A percentile compares a stretch with the other conserved stretches of the same genome.
Evolutionary conservation across 2,888 invertebrate species (phyloP).

Genomic region (Dasysyrphus tricinctus): DNA sequence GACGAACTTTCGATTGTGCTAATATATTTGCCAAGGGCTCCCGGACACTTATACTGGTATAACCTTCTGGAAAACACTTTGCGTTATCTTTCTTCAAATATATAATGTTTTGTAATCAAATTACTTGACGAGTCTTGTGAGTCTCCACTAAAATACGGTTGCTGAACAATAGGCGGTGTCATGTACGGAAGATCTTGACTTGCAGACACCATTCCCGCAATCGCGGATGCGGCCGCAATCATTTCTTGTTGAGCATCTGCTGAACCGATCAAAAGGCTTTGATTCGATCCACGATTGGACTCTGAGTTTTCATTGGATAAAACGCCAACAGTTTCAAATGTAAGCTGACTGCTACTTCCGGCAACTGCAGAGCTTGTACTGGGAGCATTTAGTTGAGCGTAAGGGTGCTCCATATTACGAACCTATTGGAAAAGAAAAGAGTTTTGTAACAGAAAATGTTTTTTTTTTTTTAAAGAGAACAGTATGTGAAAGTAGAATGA

Average conservation of each 20-base stretch:
- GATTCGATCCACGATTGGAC: slow-evolving; percentile 66
- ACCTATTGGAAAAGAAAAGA: slow-evolving; percentile 76
- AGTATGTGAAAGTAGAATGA: too few relatives aligned
- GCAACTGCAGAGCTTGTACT: slow-evolving; percentile 76
- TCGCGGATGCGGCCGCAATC: slow-evolving; percentile 94
- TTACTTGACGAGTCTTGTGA: slow-evolving; percentile 94
- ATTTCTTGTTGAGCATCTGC: slow-evolving; percentile 83
- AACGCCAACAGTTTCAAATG: slow-evolving; percentile 68
- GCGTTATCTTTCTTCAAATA: slow-evolving; percentile 6
- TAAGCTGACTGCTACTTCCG: slow-evolving; percentile 60
- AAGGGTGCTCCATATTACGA: slow-evolving; percentile 83
- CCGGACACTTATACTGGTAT: slow-evolving; percentile 95
- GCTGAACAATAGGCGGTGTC: slow-evolving; percentile 90
- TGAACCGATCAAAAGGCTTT: slow-evolving; percentile 56
- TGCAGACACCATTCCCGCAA: slow-evolving; percentile 92
- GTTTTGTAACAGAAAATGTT: too few relatives aligned
- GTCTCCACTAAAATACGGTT: slow-evolving; percentile 93
- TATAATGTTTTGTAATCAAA: slow-evolving; percentile 76
- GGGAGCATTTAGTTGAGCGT: slow-evolving; percentile 82
- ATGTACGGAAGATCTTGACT: slow-evolving; percentile 95
- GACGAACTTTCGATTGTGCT: slow-evolving; percentile 86
- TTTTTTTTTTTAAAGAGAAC: too few relatives aligned
- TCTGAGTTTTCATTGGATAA: slow-evolving; percentile 60
- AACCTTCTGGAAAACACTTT: slow-evolving; percentile 88
- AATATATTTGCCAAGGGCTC: slow-evolving; percentile 93